Conservation (phyloP, 2,888 invertebrate species). For the Scaptodrosophila latifasciaeformis region DNA sequence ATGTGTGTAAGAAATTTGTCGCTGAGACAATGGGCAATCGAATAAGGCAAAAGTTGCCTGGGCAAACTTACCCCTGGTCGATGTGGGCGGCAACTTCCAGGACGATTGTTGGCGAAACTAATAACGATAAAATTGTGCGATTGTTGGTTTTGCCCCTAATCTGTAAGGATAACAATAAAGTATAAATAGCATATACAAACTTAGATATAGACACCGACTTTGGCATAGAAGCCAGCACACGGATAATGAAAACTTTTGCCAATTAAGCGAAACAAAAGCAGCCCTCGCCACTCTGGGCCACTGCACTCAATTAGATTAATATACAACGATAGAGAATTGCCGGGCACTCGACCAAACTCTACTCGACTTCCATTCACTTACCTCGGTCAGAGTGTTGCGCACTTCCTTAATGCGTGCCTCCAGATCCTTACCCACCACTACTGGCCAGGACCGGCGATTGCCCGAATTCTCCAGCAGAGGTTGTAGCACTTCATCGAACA, state of each 20-base stretch:
- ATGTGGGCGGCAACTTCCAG: constrained; percentile 78
- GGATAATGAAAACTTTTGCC: constrained; percentile 54
- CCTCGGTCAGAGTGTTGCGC: constrained; percentile 73
- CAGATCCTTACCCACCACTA: constrained; percentile 82
- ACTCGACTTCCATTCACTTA: no score
- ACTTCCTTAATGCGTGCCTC: constrained; percentile 82
- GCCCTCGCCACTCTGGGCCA: background rate
- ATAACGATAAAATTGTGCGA: constrained; percentile 91
- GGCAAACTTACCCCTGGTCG: constrained; percentile 73
- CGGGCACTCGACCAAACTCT: background rate
- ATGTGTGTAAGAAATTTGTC: background rate
- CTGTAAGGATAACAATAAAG: constrained; percentile 69
- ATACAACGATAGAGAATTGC: constrained; percentile 35
- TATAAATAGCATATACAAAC: constrained; percentile 39
- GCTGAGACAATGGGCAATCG: constrained; percentile 44
- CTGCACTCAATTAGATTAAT: constrained; percentile 66
- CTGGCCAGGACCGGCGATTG: constrained; percentile 84
- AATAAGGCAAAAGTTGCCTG: constrained; percentile 20
- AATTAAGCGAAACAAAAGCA: constrained; percentile 44
- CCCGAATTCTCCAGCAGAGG: constrained; percentile 83
- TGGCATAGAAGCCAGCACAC: constrained; percentile 47
- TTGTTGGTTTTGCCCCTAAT: constrained; percentile 87
- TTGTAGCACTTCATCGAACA: constrained; percentile 84
- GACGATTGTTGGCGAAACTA: constrained; percentile 83
- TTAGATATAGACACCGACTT: constrained; percentile 2